A percentile compares a stretch with the other conserved stretches of the same genome.
phyloP scores from a whole-genome alignment of 2,113 vertebrate species.

The Melierax canorus region DNA sequence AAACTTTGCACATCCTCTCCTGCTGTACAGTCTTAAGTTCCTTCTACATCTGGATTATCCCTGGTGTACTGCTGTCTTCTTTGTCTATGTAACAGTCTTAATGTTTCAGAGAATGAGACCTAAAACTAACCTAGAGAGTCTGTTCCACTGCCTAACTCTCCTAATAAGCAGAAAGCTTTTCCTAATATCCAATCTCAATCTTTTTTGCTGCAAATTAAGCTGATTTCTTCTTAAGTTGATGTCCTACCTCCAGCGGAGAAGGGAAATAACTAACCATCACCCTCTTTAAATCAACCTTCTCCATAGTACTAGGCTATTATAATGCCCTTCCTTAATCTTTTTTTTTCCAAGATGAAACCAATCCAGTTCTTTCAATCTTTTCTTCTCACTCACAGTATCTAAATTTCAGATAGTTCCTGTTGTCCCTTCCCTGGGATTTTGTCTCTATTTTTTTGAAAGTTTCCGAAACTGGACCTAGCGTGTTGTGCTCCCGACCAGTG shows the following conservation, averaged over 20 bases:
- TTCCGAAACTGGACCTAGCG: not conserved
- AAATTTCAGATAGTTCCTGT: not conserved
- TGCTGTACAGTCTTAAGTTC: not conserved
- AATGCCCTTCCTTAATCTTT: not conserved
- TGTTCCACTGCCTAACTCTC: not conserved
- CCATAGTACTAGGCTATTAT: not conserved
- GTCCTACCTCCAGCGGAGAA: not conserved
- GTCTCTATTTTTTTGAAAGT: not conserved
- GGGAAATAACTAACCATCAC: not conserved
- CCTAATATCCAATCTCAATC: not conserved
- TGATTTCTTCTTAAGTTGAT: not conserved
- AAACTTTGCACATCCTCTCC: not conserved
- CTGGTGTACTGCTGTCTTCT: not conserved
- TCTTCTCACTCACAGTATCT: not conserved
- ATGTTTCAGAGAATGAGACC: not conserved
- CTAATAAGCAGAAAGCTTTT: not conserved
- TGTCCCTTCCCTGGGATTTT: not conserved
- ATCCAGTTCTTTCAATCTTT: not conserved
- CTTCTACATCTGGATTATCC: not conserved
- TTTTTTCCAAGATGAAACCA: not conserved
- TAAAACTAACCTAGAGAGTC: not conserved
- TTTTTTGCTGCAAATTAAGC: not conserved
- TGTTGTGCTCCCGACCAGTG: not conserved
- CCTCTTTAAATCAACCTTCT: not conserved
- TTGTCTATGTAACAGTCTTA: not conserved